These are phyloP conservation scores for Phyto melanocephala DNA, from an alignment of 2,888 invertebrate species.

Conservation along the genomic window DNA sequence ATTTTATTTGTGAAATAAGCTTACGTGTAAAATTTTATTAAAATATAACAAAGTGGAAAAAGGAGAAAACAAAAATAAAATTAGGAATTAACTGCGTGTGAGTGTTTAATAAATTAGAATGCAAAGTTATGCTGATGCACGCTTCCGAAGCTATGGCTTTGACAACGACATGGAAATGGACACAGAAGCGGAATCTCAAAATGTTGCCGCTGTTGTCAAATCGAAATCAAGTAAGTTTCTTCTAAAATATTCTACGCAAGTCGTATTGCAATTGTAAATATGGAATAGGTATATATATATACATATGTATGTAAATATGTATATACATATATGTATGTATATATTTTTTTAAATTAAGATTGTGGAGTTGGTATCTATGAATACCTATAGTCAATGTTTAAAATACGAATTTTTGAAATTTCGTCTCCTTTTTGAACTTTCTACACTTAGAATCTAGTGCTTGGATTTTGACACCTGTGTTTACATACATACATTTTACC, in stretches of 20 bases:
- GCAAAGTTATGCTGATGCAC: constrained; percentile 77
- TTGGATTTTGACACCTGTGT: too few relatives aligned
- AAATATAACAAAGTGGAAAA: background rate
- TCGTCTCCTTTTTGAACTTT: too few relatives aligned
- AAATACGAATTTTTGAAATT: too few relatives aligned
- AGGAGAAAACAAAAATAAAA: background rate
- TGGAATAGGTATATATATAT: too few relatives aligned
- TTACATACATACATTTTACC: too few relatives aligned
- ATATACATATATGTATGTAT: too few relatives aligned
- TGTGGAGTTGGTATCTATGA: too few relatives aligned
- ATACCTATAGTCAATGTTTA: too few relatives aligned
- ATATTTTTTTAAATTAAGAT: too few relatives aligned
- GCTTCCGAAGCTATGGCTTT: constrained; percentile 78
- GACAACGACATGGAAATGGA: constrained; percentile 79
- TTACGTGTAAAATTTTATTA: background rate
- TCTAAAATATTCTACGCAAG: background rate
- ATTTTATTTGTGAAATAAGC: background rate
- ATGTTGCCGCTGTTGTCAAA: constrained; percentile 65
- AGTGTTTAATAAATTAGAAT: constrained; percentile 62
- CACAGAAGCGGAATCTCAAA: constrained; percentile 71
- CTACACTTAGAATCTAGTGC: too few relatives aligned
- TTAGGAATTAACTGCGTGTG: background rate
- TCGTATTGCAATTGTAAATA: too few relatives aligned
- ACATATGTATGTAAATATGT: too few relatives aligned
- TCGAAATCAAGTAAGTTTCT: constrained; percentile 70